Evolutionary conservation across 30 jellyfish, hydroid and myxozoan genomes (phyloP), one percentile per base, ranked within the genome.

Genomic region (Morbakka virulenta): DNA sequence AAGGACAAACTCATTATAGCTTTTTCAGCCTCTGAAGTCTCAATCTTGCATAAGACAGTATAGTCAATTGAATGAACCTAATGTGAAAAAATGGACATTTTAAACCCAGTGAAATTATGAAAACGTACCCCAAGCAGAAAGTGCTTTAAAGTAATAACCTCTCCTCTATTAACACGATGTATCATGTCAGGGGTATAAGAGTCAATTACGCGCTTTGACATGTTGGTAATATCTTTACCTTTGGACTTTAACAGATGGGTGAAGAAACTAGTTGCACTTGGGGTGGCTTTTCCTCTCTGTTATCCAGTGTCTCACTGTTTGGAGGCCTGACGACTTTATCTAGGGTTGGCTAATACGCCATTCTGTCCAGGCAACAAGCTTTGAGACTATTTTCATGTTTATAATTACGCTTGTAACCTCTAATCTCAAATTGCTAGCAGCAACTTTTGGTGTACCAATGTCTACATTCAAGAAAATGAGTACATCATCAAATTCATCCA

Each of bases 41-140:
- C 20, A 52, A 52, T 52, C 69, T 52, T 32, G 13, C 69, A 52
- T 3, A 52, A 4, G 69, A 52, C 4, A 17, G 21, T 52, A 17
- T 52, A 32, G 64, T 67, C 68, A 2, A 67, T 67, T 29, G 29
- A 62, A 50, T 62, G 74, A 9, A 48, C 74, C 50, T 26, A 26
- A 62, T 62, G 74, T 62, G 74, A 62, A 14, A 62, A 50, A 62
- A 62, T 62, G 4, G 74, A 50, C 74, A 62, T 14, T 26, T 62
- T 62, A 62, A 62, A 26, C 50, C 74, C 74, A 62, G 50, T 62
- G 24, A 62, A 14, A 26, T 62, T 62, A 26, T 62, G 50, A 26
- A 62, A 50, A 24, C 74, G 50, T 21, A 62, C 51, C 24, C 74
- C 74, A 62, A 62, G 57, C 2, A 62, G 74, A 62, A 62, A 62